Evolutionary conservation across 2,888 invertebrate genomes (phyloP), one percentile per base, ranked within the genome.

Genomic region (Eupeodes luniger): DNA sequence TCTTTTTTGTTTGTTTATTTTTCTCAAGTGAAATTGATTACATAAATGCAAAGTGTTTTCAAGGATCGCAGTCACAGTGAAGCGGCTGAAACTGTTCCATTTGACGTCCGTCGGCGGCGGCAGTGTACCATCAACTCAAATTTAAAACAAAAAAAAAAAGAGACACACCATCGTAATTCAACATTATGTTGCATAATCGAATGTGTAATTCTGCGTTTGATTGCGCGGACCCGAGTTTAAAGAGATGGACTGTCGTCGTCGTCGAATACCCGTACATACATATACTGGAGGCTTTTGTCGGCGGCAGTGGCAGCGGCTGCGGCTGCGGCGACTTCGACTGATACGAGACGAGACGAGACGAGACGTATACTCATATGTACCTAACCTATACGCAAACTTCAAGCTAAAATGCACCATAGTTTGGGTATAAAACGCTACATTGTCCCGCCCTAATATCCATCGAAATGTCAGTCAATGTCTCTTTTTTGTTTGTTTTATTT

Each of bases 401-500:
- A 51, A 53, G 11, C n/a, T 36, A 1, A 53, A 67, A 81, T 72
- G 66, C 79, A 83, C 72, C 51, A 51, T 53, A 69, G 75, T 75
- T 79, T 70, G 40, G 62, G 27, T 27, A 44, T 84, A 77, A 87
- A 79, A 77, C 44, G 79, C 70, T 66, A 5, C 1, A 40, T 7
- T 75, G 85, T 84, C 87, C 84, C 88, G 85, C 88, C 88, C 88
- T 88, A 81, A 85, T 88, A 89, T 85, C 85, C 72, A 85, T 82
- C 85, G 70, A 89, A 70, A 76, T 82, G 85, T 89, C 89, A 89
- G 75, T 89, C 85, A 89, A 78, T 72, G 85, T 85, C 89, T 67
- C 51, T 64, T 87, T 19, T 85, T 74, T 67, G 47, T 75, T 57
- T 40, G 5, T 61, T 36, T 44, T 59, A n/a, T 62, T 47, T n/a